Evolutionary conservation across 1,140 invertebrate genomes (phyloP), one percentile per base, ranked within the genome.

Genomic region (Leptinotarsa defecta): DNA sequence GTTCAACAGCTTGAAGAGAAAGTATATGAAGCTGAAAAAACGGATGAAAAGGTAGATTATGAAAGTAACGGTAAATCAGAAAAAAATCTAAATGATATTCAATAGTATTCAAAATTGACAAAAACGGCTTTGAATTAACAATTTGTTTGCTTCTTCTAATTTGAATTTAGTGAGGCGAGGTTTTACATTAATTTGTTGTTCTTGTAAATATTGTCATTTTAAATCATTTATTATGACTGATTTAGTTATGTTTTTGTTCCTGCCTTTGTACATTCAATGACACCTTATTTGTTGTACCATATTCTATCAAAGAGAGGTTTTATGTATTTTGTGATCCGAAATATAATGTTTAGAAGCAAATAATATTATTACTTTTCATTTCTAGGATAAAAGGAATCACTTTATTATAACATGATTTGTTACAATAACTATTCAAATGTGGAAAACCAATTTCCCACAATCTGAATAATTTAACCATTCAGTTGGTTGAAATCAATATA

Each of bases 141-240:
- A 43, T 19, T 17, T 17, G n/a, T 8, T 19, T 57, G 52, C 52
- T 57, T 57, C n/a, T 4, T 57, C 52, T 57, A 17, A 19, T 57
- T 57, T 57, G 6, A 15, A 57, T 57, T 57, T 19, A 57, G n/a
- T n/a, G 15, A 57, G 52, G 52, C 52, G 15, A 17, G n/a, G n/a
- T 57, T 57, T 57, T 57, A 57, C 17, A 57, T 57, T 57, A 57
- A 57, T 57, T 57, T 57, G n/a, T 57, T 57, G 13, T 57, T 57
- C n/a, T 19, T 57, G 52, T 57, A 57, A 57, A 57, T 57, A 57
- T 57, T 13, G 34, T 43, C 34, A 43, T 57, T 57, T 19, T 57
- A 57, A 19, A 57, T 57, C 15, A 57, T n/a, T 15, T 19, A 57
- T 6, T 57, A 57, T 57, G 4, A 57, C 52, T 57, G 52, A 57